These are phyloP conservation scores for Hermodice carunculata DNA, from an alignment of 2,888 invertebrate species.

Conservation along the genomic window DNA sequence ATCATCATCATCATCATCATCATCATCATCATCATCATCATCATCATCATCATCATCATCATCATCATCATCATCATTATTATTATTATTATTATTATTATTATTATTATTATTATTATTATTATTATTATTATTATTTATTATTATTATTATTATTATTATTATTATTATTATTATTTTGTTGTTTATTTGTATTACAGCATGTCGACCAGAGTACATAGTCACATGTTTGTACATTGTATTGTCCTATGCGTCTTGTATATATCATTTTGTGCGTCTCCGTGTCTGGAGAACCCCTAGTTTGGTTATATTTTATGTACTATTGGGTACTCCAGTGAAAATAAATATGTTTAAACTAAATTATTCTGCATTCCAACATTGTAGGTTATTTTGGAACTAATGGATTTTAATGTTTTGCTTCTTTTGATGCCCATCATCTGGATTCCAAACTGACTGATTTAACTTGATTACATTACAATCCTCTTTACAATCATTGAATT, in stretches of 20 bases:
- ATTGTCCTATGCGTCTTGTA: no score
- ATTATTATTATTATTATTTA: constrained; percentile 5
- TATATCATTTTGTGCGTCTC: no score
- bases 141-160: not conserved
- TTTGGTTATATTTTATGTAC: no score
- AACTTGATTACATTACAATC: no score
- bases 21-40: constrained; percentile 23
- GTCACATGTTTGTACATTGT: no score
- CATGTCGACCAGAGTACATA: no score
- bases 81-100: constrained; percentile 2
- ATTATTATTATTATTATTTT: not conserved
- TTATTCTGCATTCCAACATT: not conserved
- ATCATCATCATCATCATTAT: not conserved
- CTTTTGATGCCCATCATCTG: not conserved
- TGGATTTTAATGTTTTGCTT: not conserved
- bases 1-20: constrained; percentile 23
- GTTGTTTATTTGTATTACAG: no score
- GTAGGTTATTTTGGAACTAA: not conserved
- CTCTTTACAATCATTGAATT: no score
- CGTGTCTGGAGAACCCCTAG: no score
- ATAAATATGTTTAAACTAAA: no score
- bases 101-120: constrained; percentile 3
- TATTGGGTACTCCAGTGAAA: no score
- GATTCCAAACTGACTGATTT: not conserved
- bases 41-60: not conserved